These are phyloP conservation scores for Perizoma affinitatum DNA, from an alignment of 2,888 invertebrate genomes.

Conservation along the genomic window DNA sequence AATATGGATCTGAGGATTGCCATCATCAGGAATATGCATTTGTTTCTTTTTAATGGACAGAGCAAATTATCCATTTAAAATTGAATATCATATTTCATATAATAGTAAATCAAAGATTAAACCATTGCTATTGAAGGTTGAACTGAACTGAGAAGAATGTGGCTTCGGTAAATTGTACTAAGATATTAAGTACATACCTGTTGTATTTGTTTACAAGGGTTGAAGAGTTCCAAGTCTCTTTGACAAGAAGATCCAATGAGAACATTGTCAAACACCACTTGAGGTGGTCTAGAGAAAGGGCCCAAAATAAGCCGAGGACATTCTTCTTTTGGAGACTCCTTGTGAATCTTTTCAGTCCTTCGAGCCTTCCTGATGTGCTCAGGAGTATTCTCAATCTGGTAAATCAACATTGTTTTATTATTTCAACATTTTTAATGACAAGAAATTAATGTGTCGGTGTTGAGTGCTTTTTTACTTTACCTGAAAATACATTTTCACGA, in stretches of 20 bases:
- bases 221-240: constrained; percentile 82
- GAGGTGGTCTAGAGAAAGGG: constrained; percentile 87
- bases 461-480: constrained; percentile 41
- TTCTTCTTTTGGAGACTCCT: constrained; percentile 69
- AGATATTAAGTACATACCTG: constrained; percentile 55
- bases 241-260: constrained; percentile 81
- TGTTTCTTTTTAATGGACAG: too few relatives aligned
- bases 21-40: too few relatives aligned
- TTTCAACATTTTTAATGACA: too few relatives aligned
- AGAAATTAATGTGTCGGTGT: not conserved
- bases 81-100: too few relatives aligned
- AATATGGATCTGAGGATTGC: too few relatives aligned
- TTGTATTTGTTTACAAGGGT: constrained; percentile 78
- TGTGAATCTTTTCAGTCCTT: constrained; percentile 57
- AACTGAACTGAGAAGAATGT: too few relatives aligned
- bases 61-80: too few relatives aligned
- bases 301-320: constrained; percentile 83
- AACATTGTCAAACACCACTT: constrained; percentile 88
- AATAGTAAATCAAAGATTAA: too few relatives aligned
- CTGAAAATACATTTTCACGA: constrained; percentile 62
- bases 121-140: too few relatives aligned
- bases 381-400: constrained; percentile 79
- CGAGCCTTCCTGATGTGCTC: constrained; percentile 68
- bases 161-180: too few relatives aligned
- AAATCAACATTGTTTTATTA: constrained; percentile 6